Evolutionary conservation across 2,113 vertebrate genomes (phyloP).

Genomic region (Pelmatolapia mariae): DNA sequence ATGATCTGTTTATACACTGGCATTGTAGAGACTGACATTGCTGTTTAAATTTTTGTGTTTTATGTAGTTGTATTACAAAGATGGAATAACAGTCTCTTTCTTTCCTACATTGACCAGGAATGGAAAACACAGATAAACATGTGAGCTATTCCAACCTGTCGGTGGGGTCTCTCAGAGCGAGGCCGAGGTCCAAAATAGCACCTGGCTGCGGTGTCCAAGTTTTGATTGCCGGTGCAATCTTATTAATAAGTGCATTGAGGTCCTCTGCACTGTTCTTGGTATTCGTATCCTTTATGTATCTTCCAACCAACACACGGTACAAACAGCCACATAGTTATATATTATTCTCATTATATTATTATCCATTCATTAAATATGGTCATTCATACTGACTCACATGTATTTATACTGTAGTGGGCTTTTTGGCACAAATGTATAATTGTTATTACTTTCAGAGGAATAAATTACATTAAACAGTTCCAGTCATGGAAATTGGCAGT

Average conservation of each 20-base stretch:
- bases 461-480: not conserved
- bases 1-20: not conserved
- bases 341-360: not conserved
- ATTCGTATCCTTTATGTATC: constrained; percentile 77
- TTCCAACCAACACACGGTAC: not conserved
- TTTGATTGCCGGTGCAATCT: constrained; percentile 16
- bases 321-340: not conserved
- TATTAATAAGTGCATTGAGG: constrained; percentile 70
- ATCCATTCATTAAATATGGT: not conserved
- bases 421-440: not conserved
- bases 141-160: too few relatives aligned
- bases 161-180: too few relatives aligned
- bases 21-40: too few relatives aligned
- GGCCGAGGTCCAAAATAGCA: not conserved
- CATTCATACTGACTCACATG: not conserved
- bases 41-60: too few relatives aligned
- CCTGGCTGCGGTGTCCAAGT: too few relatives aligned
- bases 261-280: constrained; percentile 69
- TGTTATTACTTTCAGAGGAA: not conserved
- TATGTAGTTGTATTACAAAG: too few relatives aligned
- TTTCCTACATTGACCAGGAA: too few relatives aligned
- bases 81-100: too few relatives aligned
- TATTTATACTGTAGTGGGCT: not conserved
- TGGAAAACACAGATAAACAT: too few relatives aligned
- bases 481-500: not conserved